A percentile compares a stretch with the other conserved stretches of the same genome.
These are phyloP conservation scores for Fukomys damarensis DNA, from an alignment of 2,113 vertebrate species.

Conservation along the genomic window DNA sequence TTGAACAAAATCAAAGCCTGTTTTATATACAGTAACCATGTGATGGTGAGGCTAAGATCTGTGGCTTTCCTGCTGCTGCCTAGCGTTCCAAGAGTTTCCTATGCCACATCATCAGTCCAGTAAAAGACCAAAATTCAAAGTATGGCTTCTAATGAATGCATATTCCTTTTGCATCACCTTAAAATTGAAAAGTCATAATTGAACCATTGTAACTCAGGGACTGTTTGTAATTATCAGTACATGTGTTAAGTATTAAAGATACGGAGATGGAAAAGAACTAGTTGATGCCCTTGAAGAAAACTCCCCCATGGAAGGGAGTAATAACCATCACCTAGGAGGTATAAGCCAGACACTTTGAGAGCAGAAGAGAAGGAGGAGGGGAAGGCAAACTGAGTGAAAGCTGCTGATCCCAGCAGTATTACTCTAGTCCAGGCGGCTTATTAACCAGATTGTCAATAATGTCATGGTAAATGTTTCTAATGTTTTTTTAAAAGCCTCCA, in stretches of 20 bases:
- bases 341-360: neutral
- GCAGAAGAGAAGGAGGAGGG: neutral
- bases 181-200: neutral
- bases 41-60: neutral
- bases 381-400: neutral
- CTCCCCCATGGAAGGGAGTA: neutral
- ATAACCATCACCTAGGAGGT: no score
- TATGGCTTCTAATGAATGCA: neutral
- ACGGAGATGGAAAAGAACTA: neutral
- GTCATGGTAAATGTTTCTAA: constrained; percentile 78
- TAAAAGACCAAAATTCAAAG: neutral
- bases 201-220: neutral
- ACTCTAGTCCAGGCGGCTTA: constrained; percentile 55
- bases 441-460: constrained; percentile 80
- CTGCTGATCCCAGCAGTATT: constrained; percentile 58
- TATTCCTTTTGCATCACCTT: neutral
- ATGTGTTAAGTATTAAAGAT: neutral
- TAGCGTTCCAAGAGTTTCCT: no score
- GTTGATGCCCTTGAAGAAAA: neutral
- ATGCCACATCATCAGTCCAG: neutral
- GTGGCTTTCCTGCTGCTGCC: neutral
- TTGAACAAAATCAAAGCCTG: neutral
- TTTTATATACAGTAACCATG: no score
- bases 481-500: constrained; percentile 79
- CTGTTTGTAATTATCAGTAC: neutral